Evolutionary conservation across 2,797 vertebrate genomes (phyloP).

Genomic region (Acrossocheilus fasciatus): DNA sequence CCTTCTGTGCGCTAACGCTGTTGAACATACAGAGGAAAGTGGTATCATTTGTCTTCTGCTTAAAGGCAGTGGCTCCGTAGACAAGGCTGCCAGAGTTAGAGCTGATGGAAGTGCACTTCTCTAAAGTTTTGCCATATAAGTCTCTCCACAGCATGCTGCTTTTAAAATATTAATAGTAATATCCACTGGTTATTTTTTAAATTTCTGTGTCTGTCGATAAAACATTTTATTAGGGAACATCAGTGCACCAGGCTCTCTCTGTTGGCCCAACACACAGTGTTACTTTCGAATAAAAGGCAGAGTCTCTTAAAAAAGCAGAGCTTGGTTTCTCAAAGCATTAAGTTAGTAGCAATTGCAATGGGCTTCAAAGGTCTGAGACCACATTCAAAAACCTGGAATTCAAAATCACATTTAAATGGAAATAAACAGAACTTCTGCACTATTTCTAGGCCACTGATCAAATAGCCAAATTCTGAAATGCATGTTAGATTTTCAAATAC

Average conservation of each 20-base stretch:
- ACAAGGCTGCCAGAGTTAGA: constrained; percentile 45
- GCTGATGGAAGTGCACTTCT: constrained; percentile 26
- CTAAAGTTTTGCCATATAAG: constrained; percentile 38
- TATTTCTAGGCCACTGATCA: background rate
- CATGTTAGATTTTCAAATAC: background rate
- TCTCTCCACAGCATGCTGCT: constrained; percentile 30
- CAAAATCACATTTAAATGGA: background rate
- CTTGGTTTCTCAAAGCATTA: constrained; percentile 45
- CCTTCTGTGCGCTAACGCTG: constrained; percentile 32
- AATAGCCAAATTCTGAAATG: background rate
- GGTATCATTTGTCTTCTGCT: constrained; percentile 64
- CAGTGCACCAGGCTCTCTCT: constrained; percentile 51
- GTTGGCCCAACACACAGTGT: constrained; percentile 58
- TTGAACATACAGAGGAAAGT: constrained; percentile 41
- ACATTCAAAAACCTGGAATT: background rate
- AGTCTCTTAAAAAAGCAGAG: constrained; percentile 66
- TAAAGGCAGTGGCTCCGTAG: constrained; percentile 57
- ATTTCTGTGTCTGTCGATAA: constrained; percentile 54
- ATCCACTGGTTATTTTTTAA: constrained; percentile 62
- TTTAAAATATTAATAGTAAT: constrained; percentile 67
- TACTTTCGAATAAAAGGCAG: constrained; percentile 47
- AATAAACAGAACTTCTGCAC: background rate
- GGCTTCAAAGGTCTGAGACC: background rate
- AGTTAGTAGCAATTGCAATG: background rate
- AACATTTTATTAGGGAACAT: constrained; percentile 62